phyloP scores from a whole-genome alignment of 2,888 invertebrate genomes.

The Yponomeuta malinellus region DNA sequence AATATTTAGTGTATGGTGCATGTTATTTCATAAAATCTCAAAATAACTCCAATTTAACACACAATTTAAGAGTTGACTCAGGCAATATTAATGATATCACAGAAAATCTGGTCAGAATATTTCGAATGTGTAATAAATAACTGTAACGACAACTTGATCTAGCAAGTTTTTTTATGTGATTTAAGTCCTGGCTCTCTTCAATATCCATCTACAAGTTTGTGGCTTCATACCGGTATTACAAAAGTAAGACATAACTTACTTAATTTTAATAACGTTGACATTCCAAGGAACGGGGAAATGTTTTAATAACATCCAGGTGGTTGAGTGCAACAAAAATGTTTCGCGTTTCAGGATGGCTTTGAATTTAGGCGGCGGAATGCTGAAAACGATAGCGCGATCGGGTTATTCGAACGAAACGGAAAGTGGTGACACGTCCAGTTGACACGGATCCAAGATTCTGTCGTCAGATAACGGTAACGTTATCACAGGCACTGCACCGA shows the following conservation, averaged over 20 bases:
- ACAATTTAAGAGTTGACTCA: too few species aligned
- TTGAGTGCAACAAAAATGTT: slow-evolving; percentile 3
- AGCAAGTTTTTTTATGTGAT: neutral
- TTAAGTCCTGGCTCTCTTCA: neutral
- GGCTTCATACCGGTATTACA: neutral
- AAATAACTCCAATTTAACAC: slow-evolving; percentile 3
- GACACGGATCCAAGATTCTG: slow-evolving; percentile 69
- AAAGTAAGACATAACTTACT: neutral
- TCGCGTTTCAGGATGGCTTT: neutral
- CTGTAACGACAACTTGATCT: neutral
- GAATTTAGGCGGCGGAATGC: neutral
- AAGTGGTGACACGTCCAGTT: slow-evolving; percentile 58
- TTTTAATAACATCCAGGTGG: slow-evolving; percentile 3
- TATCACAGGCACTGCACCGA: slow-evolving; percentile 43
- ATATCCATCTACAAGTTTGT: neutral
- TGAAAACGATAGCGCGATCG: neutral
- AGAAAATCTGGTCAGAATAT: neutral
- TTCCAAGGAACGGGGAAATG: neutral
- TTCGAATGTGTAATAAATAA: slow-evolving; percentile 1
- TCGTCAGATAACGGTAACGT: slow-evolving; percentile 65
- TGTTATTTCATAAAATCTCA: slow-evolving; percentile 38
- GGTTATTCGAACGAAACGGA: slow-evolving; percentile 37
- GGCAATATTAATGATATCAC: neutral
- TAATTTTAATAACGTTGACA: neutral
- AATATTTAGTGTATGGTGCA: slow-evolving; percentile 28